A percentile compares a stretch with the other conserved stretches of the same genome.
phyloP scores from a whole-genome alignment of 2,113 vertebrate genomes.

The Vicugna pacos region DNA sequence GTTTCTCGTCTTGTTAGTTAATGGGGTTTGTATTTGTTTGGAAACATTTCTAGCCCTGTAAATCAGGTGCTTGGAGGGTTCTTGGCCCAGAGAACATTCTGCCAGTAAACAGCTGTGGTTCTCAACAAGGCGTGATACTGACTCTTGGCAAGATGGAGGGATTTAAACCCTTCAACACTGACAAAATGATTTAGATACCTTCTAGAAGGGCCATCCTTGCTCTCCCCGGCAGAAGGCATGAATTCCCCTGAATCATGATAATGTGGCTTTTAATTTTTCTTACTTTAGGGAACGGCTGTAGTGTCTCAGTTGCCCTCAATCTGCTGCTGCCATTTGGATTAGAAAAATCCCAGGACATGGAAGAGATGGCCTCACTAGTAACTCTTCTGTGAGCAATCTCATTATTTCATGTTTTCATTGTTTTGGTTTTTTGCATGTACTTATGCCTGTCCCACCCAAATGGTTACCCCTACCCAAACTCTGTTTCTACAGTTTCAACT shows the following conservation, averaged over 20 bases:
- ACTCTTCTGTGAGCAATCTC: neutral
- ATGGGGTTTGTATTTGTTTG: neutral
- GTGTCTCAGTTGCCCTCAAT: neutral
- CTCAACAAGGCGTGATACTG: neutral
- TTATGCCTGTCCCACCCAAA: accelerated
- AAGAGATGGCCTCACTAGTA: neutral
- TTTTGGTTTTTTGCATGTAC: neutral
- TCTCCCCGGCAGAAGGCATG: neutral
- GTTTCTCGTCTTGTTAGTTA: neutral
- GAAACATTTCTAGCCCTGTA: neutral
- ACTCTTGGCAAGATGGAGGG: neutral
- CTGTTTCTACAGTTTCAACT: neutral
- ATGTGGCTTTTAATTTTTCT: neutral
- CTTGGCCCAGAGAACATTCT: neutral
- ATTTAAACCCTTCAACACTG: neutral
- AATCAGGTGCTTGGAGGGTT: neutral
- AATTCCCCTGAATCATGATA: neutral
- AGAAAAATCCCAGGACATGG: neutral
- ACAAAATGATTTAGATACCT: neutral
- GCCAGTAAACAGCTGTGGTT: neutral
- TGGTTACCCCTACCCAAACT: neutral
- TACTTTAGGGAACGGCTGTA: neutral
- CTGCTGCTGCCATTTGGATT: neutral
- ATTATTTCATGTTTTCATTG: conserved; percentile 8
- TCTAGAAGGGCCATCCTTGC: neutral